A percentile compares a stretch with the other conserved stretches of the same genome.
Conservation (phyloP, 2,797 vertebrate genomes). For the Lagodon rhomboides region DNA sequence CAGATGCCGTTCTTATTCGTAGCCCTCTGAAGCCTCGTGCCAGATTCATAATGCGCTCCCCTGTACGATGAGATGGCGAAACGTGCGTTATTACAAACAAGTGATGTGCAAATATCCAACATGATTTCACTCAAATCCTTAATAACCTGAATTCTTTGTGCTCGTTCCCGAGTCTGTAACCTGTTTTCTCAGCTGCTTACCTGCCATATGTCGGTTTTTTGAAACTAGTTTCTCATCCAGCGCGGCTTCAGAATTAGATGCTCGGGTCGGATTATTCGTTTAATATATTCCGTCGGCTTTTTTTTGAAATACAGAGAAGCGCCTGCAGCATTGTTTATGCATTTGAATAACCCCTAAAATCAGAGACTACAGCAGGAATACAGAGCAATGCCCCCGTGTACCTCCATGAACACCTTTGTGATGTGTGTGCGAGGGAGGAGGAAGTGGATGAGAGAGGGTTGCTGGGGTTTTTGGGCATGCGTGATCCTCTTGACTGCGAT, state of each 20-base stretch:
- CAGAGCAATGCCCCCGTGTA: constrained; percentile 51
- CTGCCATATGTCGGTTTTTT: constrained; percentile 52
- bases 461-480: constrained; percentile 53
- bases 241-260: constrained; percentile 46
- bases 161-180: constrained; percentile 34
- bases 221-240: constrained; percentile 37
- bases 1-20: constrained; percentile 14
- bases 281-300: constrained; percentile 60
- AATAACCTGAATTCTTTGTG: constrained; percentile 25
- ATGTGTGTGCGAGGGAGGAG: constrained; percentile 25
- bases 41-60: constrained; percentile 12
- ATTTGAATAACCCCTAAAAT: constrained; percentile 67
- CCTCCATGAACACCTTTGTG: constrained; percentile 64
- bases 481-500: constrained; percentile 71
- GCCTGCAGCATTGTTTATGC: constrained; percentile 68
- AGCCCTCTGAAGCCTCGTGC: constrained; percentile 15
- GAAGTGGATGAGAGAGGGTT: constrained; percentile 36
- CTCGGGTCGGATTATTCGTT: constrained; percentile 53
- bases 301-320: constrained; percentile 59
- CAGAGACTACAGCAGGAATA: constrained; percentile 47
- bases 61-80: neutral
- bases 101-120: constrained; percentile 27
- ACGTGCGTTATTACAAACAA: constrained; percentile 36
- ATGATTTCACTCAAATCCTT: constrained; percentile 29
- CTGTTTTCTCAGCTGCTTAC: constrained; percentile 50